A percentile compares a stretch with the other conserved stretches of the same genome.
These are phyloP conservation scores for Lottia gigantea DNA, from an alignment of 2,888 invertebrate species.

Conservation along the genomic window DNA sequence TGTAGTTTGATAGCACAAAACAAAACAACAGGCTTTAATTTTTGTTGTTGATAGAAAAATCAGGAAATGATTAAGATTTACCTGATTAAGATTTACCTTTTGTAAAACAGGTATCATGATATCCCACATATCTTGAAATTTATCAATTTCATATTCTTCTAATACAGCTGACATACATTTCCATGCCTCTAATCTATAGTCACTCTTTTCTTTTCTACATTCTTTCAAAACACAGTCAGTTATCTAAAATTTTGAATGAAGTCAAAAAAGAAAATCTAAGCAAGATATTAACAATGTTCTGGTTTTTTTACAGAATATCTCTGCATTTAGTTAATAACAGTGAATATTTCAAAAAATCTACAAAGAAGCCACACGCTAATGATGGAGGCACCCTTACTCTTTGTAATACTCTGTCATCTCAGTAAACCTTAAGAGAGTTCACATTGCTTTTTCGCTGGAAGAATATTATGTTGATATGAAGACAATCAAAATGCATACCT, in stretches of 20 bases:
- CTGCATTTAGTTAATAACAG: no score
- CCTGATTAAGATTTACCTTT: slow-evolving; percentile 73
- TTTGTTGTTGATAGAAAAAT: no score
- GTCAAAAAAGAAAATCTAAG: no score
- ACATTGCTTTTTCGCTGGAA: neutral
- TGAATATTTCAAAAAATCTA: no score
- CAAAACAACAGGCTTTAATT: no score
- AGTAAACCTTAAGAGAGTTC: neutral
- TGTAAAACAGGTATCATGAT: slow-evolving; percentile 75
- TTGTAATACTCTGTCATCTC: no score
- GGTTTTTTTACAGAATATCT: no score
- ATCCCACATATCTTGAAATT: slow-evolving; percentile 83
- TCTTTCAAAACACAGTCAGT: slow-evolving; percentile 82
- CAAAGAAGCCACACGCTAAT: no score
- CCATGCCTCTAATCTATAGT: slow-evolving; percentile 81
- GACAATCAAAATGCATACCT: slow-evolving; percentile 29
- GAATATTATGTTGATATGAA: neutral
- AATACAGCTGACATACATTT: slow-evolving; percentile 80
- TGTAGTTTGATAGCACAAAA: no score
- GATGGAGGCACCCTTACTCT: no score
- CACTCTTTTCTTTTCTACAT: slow-evolving; percentile 82
- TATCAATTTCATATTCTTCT: slow-evolving; percentile 77
- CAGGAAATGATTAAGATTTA: no score
- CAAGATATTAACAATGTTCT: no score
- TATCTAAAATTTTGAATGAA: slow-evolving; percentile 40